Conservation (phyloP, 2,797 vertebrate species). For the Prionace glauca region DNA sequence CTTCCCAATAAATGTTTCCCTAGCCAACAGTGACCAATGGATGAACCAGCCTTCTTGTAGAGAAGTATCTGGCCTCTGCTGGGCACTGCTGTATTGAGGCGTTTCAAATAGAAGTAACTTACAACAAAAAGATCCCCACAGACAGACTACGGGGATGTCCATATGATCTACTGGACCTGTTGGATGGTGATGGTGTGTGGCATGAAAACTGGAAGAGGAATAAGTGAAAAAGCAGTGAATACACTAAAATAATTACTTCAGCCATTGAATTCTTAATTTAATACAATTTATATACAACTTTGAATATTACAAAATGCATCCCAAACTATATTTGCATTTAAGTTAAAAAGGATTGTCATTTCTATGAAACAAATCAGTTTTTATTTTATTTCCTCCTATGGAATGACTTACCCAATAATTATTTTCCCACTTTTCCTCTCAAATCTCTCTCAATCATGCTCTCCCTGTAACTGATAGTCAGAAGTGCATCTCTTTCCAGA, state of each 20-base stretch:
- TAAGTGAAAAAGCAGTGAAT: conserved; percentile 7
- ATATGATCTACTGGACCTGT: not conserved
- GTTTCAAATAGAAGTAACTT: not conserved
- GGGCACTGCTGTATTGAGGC: not conserved
- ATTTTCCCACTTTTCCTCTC: not conserved
- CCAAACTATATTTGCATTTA: not conserved
- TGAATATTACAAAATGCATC: not conserved
- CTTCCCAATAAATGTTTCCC: conserved; percentile 1
- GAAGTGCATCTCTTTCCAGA: not conserved
- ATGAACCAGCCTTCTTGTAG: conserved; percentile 8
- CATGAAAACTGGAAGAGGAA: not conserved
- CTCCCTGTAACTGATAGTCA: not conserved
- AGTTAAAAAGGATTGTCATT: not conserved
- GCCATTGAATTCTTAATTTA: not conserved
- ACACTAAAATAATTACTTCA: not conserved
- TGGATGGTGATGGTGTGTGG: not conserved
- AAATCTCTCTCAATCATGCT: not conserved
- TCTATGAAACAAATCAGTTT: not conserved
- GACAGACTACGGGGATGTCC: not conserved
- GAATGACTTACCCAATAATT: not conserved
- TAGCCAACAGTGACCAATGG: not conserved
- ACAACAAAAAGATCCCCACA: not conserved
- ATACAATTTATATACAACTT: not conserved
- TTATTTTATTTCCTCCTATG: not conserved
- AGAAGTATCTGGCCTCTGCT: not conserved